These are phyloP conservation scores for Anas flavirostris DNA, from an alignment of 2,797 vertebrate genomes.

Conservation along the genomic window DNA sequence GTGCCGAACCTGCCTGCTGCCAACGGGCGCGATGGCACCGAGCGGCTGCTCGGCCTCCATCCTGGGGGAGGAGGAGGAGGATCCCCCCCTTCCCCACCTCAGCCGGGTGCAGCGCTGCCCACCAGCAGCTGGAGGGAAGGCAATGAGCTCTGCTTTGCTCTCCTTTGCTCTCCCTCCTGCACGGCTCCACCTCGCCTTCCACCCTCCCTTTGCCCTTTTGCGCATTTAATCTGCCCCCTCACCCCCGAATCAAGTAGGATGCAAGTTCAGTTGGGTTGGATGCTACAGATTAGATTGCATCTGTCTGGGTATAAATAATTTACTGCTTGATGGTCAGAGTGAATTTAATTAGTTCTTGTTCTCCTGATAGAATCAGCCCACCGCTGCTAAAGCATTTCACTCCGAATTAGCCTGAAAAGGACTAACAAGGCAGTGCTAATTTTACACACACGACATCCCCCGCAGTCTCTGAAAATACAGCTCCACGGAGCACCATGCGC, in stretches of 20 bases:
- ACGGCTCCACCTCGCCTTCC: background rate
- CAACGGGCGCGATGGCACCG: too few relatives aligned
- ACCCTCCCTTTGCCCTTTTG: background rate
- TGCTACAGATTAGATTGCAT: slow-evolving; percentile 76
- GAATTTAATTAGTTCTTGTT: slow-evolving; percentile 86
- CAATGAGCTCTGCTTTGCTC: background rate
- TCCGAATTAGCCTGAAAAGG: slow-evolving; percentile 81
- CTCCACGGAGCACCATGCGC: background rate
- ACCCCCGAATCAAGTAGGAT: slow-evolving; percentile 20
- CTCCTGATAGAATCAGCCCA: slow-evolving; percentile 84
- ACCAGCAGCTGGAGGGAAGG: background rate
- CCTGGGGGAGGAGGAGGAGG: background rate
- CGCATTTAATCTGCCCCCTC: background rate
- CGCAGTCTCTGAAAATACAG: slow-evolving; percentile 68
- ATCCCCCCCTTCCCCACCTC: background rate
- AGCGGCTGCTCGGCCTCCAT: background rate
- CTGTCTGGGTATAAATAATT: slow-evolving; percentile 83
- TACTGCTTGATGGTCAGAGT: slow-evolving; percentile 81
- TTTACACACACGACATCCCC: slow-evolving; percentile 77
- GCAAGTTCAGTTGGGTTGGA: slow-evolving; percentile 64
- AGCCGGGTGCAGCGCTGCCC: too few relatives aligned
- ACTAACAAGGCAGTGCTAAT: slow-evolving; percentile 81
- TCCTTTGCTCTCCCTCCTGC: accelerated
- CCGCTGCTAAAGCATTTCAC: slow-evolving; percentile 81
- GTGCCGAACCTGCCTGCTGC: background rate